A percentile compares a stretch with the other conserved stretches of the same genome.
Evolutionary conservation across 2,113 vertebrate species (phyloP).

Genomic region (Syngnathoides biaculeatus): DNA sequence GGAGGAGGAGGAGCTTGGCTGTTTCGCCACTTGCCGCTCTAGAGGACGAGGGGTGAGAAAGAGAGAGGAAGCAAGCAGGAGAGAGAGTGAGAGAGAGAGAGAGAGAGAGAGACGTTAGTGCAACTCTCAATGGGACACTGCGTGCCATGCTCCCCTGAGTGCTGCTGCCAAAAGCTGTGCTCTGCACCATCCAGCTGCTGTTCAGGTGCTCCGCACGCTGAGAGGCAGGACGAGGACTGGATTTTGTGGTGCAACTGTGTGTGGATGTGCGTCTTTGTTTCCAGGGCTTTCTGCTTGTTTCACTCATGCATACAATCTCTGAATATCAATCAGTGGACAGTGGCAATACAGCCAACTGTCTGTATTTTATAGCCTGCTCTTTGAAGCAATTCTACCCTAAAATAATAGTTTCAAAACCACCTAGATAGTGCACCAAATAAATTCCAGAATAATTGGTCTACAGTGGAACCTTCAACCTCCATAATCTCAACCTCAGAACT

Average conservation of each 20-base stretch:
- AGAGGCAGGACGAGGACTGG: constrained; percentile 28
- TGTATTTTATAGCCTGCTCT: background rate
- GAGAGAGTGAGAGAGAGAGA: constrained; percentile 30
- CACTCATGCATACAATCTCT: constrained; percentile 45
- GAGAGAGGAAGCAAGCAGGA: constrained; percentile 30
- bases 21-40: constrained; percentile 84
- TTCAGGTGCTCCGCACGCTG: constrained; percentile 47
- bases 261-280: constrained; percentile 2
- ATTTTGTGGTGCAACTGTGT: constrained; percentile 9
- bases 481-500: background rate
- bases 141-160: constrained; percentile 38
- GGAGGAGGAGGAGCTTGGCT: constrained; percentile 81
- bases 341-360: constrained; percentile 22
- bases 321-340: constrained; percentile 66
- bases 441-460: background rate
- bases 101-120: constrained; percentile 27
- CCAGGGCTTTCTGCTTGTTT: constrained; percentile 56
- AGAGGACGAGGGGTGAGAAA: constrained; percentile 45
- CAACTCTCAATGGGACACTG: constrained; percentile 52
- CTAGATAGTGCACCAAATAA: background rate
- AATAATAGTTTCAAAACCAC: background rate
- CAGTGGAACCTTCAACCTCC: background rate
- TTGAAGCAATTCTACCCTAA: background rate
- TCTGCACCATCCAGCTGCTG: background rate
- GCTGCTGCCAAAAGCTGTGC: constrained; percentile 28